A percentile compares a stretch with the other conserved stretches of the same genome.
Evolutionary conservation across 2,113 vertebrate genomes (phyloP).

Genomic region (Columba janthina): DNA sequence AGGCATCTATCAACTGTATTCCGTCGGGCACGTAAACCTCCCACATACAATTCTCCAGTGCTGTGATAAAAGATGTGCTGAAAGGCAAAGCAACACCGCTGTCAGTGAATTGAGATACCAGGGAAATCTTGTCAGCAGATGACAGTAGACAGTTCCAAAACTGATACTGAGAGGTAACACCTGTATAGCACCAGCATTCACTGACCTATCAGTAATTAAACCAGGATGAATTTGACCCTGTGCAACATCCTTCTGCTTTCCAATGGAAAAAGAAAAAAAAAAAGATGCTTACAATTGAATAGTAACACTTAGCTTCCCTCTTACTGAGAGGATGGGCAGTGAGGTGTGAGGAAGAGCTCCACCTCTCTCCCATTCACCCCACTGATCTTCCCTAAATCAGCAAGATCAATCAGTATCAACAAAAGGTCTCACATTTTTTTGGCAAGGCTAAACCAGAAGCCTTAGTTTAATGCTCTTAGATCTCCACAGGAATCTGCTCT

Average conservation of each 20-base stretch:
- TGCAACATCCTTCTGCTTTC: background rate
- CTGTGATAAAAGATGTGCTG: conserved; percentile 38
- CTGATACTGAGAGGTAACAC: background rate
- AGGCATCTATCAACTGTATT: background rate
- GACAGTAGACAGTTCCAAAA: background rate
- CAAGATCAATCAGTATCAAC: background rate
- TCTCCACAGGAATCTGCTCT: background rate
- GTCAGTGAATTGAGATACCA: background rate
- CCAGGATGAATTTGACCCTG: background rate
- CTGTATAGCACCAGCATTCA: background rate
- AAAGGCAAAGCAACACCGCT: background rate
- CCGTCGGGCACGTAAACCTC: background rate
- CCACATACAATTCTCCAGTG: conserved; percentile 38
- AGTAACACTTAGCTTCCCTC: background rate
- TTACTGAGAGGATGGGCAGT: background rate
- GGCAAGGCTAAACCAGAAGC: background rate
- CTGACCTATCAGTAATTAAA: background rate
- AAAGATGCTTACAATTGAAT: background rate
- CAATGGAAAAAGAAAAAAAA: background rate
- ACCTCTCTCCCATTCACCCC: background rate
- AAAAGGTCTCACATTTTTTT: background rate
- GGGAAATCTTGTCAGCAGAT: background rate
- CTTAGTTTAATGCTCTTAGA: background rate
- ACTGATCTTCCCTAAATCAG: background rate
- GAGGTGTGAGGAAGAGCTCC: background rate